Evolutionary conservation across 1,140 invertebrate genomes (phyloP).

Genomic region (Drosophila baimaii): DNA sequence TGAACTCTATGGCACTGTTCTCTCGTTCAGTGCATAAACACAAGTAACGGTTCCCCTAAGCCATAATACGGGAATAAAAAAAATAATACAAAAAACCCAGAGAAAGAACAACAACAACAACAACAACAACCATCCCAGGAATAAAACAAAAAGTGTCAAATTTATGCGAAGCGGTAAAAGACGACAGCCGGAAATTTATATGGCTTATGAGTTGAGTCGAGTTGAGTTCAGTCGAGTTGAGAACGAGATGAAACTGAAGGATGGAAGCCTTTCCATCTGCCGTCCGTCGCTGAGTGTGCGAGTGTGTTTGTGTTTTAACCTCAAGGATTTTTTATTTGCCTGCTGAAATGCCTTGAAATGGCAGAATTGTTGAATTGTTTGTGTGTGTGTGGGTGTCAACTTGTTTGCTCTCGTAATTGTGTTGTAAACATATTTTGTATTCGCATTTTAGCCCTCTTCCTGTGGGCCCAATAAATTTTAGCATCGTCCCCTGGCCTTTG

Average conservation of each 20-base stretch:
- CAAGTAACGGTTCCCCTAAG: constrained; percentile 37
- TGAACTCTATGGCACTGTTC: constrained; percentile 45
- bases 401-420: constrained; percentile 62
- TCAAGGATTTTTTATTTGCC: constrained; percentile 68
- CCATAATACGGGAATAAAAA: constrained; percentile 40
- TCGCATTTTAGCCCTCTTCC: constrained; percentile 25
- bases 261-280: constrained; percentile 51
- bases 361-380: constrained; percentile 45
- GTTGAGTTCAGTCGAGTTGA: constrained; percentile 28
- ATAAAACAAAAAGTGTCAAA: constrained; percentile 70
- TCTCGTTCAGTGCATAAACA: constrained; percentile 48
- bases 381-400: constrained; percentile 48
- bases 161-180: constrained; percentile 73
- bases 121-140: constrained; percentile 18
- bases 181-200: constrained; percentile 71
- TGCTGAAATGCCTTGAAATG: constrained; percentile 35
- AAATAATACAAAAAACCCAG: constrained; percentile 39
- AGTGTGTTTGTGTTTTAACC: constrained; percentile 31
- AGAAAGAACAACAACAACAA: constrained; percentile 17
- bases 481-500: constrained; percentile 9
- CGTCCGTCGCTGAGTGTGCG: constrained; percentile 5
- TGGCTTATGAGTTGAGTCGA: constrained; percentile 58
- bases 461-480: constrained; percentile 22
- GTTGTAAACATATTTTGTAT: constrained; percentile 54
- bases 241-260: constrained; percentile 10